Conservation (phyloP, 1,140 invertebrate species). For the Heliconius hermathena region DNA sequence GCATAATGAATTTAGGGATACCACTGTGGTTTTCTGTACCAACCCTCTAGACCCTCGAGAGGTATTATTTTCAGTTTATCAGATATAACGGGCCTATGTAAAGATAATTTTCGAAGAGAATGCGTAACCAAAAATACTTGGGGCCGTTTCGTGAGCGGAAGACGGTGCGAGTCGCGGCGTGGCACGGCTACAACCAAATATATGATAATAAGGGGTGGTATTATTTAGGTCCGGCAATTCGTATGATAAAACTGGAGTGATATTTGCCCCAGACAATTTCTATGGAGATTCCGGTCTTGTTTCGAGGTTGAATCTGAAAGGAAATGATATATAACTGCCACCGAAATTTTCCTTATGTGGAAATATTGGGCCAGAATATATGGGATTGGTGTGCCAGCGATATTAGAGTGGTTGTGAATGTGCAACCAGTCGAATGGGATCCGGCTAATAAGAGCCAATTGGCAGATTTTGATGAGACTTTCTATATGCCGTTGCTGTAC, state of each 20-base stretch:
- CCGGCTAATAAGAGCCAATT: conserved; percentile 26
- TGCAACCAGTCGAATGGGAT: conserved; percentile 32
- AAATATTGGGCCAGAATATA: conserved; percentile 62
- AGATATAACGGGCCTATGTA: conserved; percentile 55
- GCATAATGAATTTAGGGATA: conserved; percentile 79
- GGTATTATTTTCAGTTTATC: conserved; percentile 59
- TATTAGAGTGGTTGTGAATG: conserved; percentile 44
- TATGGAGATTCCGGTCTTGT: conserved; percentile 79
- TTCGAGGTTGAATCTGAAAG: conserved; percentile 74
- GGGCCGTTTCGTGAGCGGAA: conserved; percentile 50
- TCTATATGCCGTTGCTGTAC: not conserved
- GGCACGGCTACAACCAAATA: conserved; percentile 61
- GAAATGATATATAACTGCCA: conserved; percentile 68
- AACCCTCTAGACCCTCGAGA: conserved; percentile 52
- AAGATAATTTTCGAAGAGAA: conserved; percentile 55
- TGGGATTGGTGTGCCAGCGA: conserved; percentile 44
- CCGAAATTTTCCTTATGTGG: conserved; percentile 53
- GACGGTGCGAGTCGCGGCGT: conserved; percentile 59
- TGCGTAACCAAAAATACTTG: conserved; percentile 43
- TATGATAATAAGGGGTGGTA: conserved; percentile 70
- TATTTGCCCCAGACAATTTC: conserved; percentile 76
- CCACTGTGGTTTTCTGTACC: conserved; percentile 73
- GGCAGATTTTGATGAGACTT: conserved; percentile 21
- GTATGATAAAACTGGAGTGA: conserved; percentile 76
- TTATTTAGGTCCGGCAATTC: conserved; percentile 78